Conservation (phyloP, 1,140 invertebrate genomes). For the Danaus plexippus region DNA sequence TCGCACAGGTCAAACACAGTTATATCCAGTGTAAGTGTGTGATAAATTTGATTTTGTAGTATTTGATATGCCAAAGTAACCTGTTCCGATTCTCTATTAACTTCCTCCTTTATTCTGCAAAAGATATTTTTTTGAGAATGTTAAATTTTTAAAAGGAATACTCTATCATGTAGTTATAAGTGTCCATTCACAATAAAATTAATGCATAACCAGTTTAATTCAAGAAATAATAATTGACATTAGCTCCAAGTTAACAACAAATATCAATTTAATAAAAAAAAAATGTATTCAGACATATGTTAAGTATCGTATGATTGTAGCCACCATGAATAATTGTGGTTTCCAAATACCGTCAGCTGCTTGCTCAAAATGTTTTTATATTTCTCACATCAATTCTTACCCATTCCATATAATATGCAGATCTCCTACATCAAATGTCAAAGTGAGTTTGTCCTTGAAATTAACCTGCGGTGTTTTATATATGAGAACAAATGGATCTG, state of each 20-base stretch:
- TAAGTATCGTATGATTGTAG: too few species aligned
- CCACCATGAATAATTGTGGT: too few species aligned
- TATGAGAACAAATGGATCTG: slow-evolving; percentile 40
- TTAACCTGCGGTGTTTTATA: slow-evolving; percentile 45
- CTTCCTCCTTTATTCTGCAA: slow-evolving; percentile 46
- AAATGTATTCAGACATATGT: too few species aligned
- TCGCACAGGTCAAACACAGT: slow-evolving; percentile 44
- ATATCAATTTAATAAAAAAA: too few species aligned
- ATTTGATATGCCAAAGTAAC: slow-evolving; percentile 42
- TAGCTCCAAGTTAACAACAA: too few species aligned
- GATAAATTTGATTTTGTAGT: slow-evolving; percentile 52
- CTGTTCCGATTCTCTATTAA: slow-evolving; percentile 28
- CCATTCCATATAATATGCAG: slow-evolving; percentile 52
- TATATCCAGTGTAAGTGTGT: slow-evolving; percentile 40
- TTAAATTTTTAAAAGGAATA: too few species aligned
- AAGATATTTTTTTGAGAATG: background rate
- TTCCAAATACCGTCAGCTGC: too few species aligned
- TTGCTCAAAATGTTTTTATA: background rate
- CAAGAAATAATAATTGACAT: too few species aligned
- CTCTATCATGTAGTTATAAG: too few species aligned
- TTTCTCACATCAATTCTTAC: slow-evolving; percentile 26
- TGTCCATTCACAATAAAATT: too few species aligned
- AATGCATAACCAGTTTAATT: too few species aligned
- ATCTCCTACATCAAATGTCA: slow-evolving; percentile 55
- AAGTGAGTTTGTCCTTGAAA: slow-evolving; percentile 41